Conservation (phyloP, 2,888 invertebrate genomes). For the Diadegma fenestrale region DNA sequence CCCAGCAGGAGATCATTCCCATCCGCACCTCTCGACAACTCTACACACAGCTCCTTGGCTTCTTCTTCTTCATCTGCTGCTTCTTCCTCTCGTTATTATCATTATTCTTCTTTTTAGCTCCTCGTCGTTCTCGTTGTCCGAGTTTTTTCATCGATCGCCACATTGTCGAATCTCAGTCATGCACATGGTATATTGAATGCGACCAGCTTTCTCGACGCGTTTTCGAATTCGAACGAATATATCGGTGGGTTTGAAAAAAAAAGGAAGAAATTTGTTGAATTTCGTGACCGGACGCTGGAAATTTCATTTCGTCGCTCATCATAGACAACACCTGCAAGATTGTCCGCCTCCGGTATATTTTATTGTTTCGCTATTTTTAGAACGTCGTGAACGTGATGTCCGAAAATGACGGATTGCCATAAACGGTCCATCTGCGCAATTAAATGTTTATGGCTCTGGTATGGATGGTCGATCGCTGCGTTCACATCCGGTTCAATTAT, state of each 20-base stretch:
- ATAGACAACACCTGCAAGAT: neutral
- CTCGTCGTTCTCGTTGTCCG: neutral
- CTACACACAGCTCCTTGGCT: conserved; percentile 58
- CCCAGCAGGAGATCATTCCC: conserved; percentile 75
- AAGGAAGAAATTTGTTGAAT: neutral
- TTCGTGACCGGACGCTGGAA: neutral
- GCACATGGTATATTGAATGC: neutral
- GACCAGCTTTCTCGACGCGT: no score
- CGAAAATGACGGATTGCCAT: neutral
- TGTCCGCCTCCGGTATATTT: neutral
- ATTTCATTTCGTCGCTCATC: neutral
- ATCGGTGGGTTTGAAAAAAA: neutral
- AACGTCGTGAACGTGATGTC: neutral
- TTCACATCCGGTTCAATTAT: neutral
- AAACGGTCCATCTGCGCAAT: neutral
- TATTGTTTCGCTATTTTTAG: conserved; percentile 6
- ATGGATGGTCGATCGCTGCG: neutral
- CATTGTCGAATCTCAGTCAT: neutral
- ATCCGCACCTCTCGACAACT: conserved; percentile 60
- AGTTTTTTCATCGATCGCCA: neutral
- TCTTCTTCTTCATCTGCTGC: conserved; percentile 57
- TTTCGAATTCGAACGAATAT: no score
- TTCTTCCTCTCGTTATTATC: conserved; percentile 34
- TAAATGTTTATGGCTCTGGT: neutral
- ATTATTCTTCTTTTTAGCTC: neutral